Conservation (phyloP, 2,888 invertebrate species). For the Agrilus cyanescens region DNA sequence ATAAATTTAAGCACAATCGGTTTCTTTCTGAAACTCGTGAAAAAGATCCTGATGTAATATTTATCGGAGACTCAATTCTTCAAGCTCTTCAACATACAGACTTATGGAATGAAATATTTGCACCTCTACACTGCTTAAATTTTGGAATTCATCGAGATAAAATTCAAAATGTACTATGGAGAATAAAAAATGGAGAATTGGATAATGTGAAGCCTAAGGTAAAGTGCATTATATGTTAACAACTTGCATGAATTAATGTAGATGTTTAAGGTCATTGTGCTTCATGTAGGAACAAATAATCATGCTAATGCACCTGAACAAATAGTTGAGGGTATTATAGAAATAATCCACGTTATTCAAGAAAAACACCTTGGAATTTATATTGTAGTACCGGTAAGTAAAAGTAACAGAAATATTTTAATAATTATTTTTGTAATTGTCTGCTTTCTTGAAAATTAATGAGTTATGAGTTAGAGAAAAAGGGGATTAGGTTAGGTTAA, state of each 20-base stretch:
- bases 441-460: too few relatives aligned
- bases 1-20: constrained; percentile 60
- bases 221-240: constrained; percentile 9
- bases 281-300: constrained; percentile 85
- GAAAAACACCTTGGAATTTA: constrained; percentile 69
- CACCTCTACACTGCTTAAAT: constrained; percentile 82
- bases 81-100: constrained; percentile 72
- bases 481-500: too few relatives aligned
- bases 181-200: constrained; percentile 79
- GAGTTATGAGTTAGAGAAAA: too few relatives aligned
- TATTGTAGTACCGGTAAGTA: constrained; percentile 73
- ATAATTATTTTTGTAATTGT: too few relatives aligned
- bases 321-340: constrained; percentile 68
- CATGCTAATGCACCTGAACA: constrained; percentile 67
- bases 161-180: constrained; percentile 83
- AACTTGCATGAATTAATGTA: constrained; percentile 1
- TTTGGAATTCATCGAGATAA: constrained; percentile 82
- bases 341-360: constrained; percentile 61
- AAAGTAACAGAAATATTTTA: too few relatives aligned
- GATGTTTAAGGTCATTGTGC: constrained; percentile 58
- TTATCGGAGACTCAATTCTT: constrained; percentile 81
- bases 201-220: constrained; percentile 84
- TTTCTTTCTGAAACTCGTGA: constrained; percentile 77
- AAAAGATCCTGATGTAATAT: constrained; percentile 85
- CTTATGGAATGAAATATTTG: constrained; percentile 84